Conservation (phyloP, 2,888 invertebrate genomes). For the Vandiemenella viatica region DNA sequence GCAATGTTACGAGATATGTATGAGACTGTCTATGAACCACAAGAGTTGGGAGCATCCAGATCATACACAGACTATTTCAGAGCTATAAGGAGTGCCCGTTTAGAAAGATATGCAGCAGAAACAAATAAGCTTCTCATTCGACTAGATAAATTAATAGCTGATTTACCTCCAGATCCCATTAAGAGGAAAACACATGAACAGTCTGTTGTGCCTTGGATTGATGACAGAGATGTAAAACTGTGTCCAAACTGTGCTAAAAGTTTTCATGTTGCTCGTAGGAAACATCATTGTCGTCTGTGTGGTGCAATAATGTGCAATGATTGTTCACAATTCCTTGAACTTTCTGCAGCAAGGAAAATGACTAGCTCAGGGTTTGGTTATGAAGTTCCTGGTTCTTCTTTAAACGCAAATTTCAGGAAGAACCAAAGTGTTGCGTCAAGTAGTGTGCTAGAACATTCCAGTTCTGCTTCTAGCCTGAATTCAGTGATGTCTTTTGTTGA, state of each 20-base stretch:
- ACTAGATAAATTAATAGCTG: conserved; percentile 74
- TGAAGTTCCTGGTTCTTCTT: background rate
- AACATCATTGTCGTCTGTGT: conserved; percentile 92
- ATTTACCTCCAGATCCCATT: conserved; percentile 56
- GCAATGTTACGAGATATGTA: conserved; percentile 18
- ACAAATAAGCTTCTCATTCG: conserved; percentile 91
- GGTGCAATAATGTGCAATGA: conserved; percentile 86
- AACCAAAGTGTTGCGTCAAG: conserved; percentile 23
- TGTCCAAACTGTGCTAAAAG: conserved; percentile 84
- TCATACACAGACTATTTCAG: conserved; percentile 65
- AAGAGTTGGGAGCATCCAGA: conserved; percentile 43
- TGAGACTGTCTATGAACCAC: conserved; percentile 35
- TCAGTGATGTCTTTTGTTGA: conserved; percentile 28
- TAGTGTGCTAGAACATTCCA: conserved; percentile 20
- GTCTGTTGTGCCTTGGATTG: conserved; percentile 75
- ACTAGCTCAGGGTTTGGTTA: conserved; percentile 32
- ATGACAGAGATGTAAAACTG: conserved; percentile 73
- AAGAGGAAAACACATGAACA: conserved; percentile 56
- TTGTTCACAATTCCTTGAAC: conserved; percentile 73
- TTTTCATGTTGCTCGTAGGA: conserved; percentile 74
- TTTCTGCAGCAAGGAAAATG: conserved; percentile 53
- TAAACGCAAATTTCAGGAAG: background rate
- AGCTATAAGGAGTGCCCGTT: conserved; percentile 42
- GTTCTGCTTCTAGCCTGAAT: conserved; percentile 37
- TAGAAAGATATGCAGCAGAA: conserved; percentile 83